These are phyloP conservation scores for Virgularia gustaviana DNA, from an alignment of 92 coral and sea anemone genomes.

Conservation along the genomic window DNA sequence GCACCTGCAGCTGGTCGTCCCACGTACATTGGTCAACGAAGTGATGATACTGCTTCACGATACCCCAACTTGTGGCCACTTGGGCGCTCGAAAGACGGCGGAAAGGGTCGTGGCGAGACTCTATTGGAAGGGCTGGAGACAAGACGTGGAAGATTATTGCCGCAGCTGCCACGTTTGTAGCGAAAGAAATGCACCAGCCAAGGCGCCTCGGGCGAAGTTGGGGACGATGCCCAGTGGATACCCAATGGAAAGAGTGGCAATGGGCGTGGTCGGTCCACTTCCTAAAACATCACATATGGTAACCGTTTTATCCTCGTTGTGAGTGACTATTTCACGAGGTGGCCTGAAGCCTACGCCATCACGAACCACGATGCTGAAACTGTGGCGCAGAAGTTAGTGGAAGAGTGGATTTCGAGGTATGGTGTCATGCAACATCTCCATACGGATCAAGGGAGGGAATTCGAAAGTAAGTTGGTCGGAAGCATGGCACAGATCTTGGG, in stretches of 20 bases:
- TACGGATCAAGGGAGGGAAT: conserved; percentile 12
- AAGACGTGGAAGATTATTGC: conserved; percentile 43
- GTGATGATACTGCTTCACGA: conserved; percentile 4
- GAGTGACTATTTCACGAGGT: conserved; percentile 25
- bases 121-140: conserved; percentile 35
- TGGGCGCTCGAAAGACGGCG: conserved; percentile 22
- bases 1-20: conserved; percentile 29
- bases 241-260: conserved; percentile 47
- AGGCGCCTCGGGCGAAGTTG: conserved; percentile 37
- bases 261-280: conserved; percentile 48
- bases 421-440: conserved; percentile 14
- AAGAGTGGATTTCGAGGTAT: conserved; percentile 11
- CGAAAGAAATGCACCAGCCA: conserved; percentile 21
- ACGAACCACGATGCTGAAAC: conserved; percentile 4
- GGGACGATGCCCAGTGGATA: conserved; percentile 29
- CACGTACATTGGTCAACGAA: conserved; percentile 9
- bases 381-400: conserved; percentile 2
- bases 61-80: conserved; percentile 39
- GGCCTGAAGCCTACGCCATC: conserved; percentile 30
- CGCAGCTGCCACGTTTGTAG: conserved; percentile 33
- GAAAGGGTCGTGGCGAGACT: conserved; percentile 31
- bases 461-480: background rate
- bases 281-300: conserved; percentile 37
- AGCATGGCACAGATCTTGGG: background rate
- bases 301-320: conserved; percentile 32